Conservation (phyloP, 2,113 vertebrate species). For the Synodontis membranacea region DNA sequence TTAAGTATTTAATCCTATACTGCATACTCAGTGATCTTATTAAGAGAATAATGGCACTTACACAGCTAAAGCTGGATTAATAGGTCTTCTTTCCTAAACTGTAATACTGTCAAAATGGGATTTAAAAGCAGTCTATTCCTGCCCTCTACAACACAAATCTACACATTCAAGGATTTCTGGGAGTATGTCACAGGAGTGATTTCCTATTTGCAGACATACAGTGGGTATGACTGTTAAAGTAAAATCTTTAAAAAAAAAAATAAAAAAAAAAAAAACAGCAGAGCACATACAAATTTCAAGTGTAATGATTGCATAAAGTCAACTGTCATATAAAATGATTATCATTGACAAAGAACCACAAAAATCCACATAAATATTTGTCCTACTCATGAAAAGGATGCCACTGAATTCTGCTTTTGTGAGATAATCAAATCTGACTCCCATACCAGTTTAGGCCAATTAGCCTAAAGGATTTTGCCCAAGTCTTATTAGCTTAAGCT, state of each 20-base stretch:
- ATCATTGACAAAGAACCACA: background rate
- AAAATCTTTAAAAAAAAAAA: background rate
- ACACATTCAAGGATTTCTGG: conserved; percentile 62
- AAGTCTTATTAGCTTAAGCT: conserved; percentile 45
- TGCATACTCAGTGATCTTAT: conserved; percentile 80
- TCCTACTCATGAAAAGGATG: background rate
- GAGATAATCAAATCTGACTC: conserved; percentile 20
- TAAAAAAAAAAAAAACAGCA: background rate
- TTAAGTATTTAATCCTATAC: conserved; percentile 81
- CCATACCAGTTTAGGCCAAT: too few relatives aligned
- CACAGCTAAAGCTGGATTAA: conserved; percentile 80
- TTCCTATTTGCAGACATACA: background rate
- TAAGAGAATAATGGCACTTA: conserved; percentile 81
- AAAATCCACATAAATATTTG: background rate
- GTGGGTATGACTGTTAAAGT: background rate
- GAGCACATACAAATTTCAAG: background rate
- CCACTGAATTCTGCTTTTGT: background rate
- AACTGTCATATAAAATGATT: background rate
- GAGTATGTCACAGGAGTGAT: conserved; percentile 56
- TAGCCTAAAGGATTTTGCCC: conserved; percentile 12
- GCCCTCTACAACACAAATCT: conserved; percentile 37
- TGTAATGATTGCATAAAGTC: too few relatives aligned
- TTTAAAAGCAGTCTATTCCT: conserved; percentile 70
- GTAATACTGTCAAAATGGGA: conserved; percentile 81
- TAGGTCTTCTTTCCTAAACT: conserved; percentile 73